A percentile compares a stretch with the other conserved stretches of the same genome.
These are phyloP conservation scores for Corapipo altera DNA, from an alignment of 2,113 vertebrate genomes.

Conservation along the genomic window DNA sequence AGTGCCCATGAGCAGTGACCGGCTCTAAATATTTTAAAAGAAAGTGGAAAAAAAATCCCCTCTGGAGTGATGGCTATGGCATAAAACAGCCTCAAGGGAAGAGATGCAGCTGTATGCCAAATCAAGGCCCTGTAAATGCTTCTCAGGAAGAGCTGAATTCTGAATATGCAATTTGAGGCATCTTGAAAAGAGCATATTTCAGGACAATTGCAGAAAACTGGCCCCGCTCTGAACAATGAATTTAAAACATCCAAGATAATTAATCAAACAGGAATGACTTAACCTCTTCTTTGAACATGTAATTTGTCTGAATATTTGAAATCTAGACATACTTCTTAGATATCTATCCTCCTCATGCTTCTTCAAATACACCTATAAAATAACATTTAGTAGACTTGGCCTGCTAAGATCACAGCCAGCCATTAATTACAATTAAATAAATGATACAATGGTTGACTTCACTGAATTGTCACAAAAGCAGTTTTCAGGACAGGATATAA, in stretches of 20 bases:
- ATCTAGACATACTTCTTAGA: neutral
- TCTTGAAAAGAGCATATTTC: neutral
- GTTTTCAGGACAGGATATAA: neutral
- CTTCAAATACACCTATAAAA: neutral
- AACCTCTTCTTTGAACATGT: neutral
- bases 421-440: neutral
- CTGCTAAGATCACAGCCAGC: neutral
- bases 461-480: neutral
- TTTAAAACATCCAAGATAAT: neutral
- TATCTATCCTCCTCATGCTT: neutral
- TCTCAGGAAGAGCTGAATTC: neutral
- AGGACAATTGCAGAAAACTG: neutral
- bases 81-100: neutral
- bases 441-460: neutral
- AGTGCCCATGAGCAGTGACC: neutral
- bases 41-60: neutral
- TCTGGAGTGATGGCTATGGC: neutral
- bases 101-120: neutral
- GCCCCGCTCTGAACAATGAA: neutral
- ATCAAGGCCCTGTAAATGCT: neutral
- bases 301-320: neutral
- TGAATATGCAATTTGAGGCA: neutral
- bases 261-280: neutral
- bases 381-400: neutral
- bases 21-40: neutral